Conservation (phyloP, 2,113 vertebrate species). For the Protomyctophum bolini region DNA sequence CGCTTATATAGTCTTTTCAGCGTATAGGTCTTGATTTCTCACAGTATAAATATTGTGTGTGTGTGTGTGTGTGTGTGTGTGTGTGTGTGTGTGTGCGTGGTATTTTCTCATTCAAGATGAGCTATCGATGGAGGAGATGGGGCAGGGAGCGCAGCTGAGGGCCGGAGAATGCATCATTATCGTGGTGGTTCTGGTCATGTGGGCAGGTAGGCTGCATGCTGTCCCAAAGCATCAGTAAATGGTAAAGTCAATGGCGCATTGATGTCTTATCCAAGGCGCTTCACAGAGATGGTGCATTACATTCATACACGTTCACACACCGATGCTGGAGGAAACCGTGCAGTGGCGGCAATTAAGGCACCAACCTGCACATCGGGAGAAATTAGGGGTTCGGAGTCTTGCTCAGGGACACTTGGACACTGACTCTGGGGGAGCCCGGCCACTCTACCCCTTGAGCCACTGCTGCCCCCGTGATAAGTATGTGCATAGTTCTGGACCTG, state of each 20-base stretch:
- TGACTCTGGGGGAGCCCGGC: neutral
- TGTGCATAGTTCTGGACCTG: no score
- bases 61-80: slow-evolving; percentile 12
- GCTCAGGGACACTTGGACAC: no score
- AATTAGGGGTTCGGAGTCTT: no score
- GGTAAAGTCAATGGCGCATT: no score
- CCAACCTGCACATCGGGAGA: no score
- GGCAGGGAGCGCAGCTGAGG: slow-evolving; percentile 85
- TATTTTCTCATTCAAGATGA: slow-evolving; percentile 80
- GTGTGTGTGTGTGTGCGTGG: neutral
- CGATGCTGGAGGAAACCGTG: no score
- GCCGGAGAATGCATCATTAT: slow-evolving; percentile 95
- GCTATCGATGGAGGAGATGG: slow-evolving; percentile 91
- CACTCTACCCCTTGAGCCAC: slow-evolving; percentile 25
- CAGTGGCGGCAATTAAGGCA: neutral
- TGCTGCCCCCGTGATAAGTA: slow-evolving; percentile 19
- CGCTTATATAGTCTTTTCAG: no score
- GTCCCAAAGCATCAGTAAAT: neutral
- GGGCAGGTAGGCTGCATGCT: slow-evolving; percentile 87
- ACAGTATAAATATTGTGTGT: neutral
- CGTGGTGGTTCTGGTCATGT: slow-evolving; percentile 95
- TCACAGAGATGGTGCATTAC: neutral
- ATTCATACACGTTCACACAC: neutral
- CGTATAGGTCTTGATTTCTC: no score
- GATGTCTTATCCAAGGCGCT: slow-evolving; percentile 25